Evolutionary conservation across 2,797 vertebrate species (phyloP), one percentile per base, ranked within the genome.

Genomic region (Mus minutoides): DNA sequence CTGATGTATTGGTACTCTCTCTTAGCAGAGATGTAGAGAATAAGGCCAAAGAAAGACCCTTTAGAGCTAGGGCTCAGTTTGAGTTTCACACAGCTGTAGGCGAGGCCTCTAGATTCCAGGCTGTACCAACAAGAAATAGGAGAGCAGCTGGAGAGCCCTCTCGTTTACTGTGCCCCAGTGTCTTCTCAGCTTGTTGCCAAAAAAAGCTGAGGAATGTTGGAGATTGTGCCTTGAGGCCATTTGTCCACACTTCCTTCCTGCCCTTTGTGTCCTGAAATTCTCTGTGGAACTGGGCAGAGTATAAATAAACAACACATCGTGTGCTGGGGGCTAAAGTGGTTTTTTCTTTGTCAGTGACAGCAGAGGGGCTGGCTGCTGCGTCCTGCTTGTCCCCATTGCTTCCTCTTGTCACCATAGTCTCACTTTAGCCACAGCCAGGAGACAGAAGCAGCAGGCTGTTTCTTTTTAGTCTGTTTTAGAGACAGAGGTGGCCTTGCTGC

Each of bases 181-280:
- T 40, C 40, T 29, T 24, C 3, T 83, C 73, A 34, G 56, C 26
- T 26, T 16, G 24, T 76, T 11, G 2, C 88, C 80, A 26, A 9
- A 87, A 40, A 46, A 56, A 64, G 21, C 24, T 1, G 4, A 37
- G 46, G 49, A 19, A 54, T 8, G 31, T 49, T 62, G 24, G 12
- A 9, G 3, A 54, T 75, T 9, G 43, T 75, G 56, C 73, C 75
- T 80, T 46, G 43, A 67, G 60, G 43, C 52, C 8, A 0, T 12
- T 0, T 60, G 78, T 16, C 60, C 80, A 67, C 10, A 64, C 56
- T 83, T 75, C n/a, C 56, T 82, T 7, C 0, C 21, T 4, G 4
- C 86, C 56, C 56, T 43, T 46, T n/a, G 75, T 90, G 91, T 60
- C n/a, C 75, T 69, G 17, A 40, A 64, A 69, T 88, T 93, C 91